Evolutionary conservation across 2,888 invertebrate genomes (phyloP), one percentile per base, ranked within the genome.

Genomic region (Drosophila nigritarsus): DNA sequence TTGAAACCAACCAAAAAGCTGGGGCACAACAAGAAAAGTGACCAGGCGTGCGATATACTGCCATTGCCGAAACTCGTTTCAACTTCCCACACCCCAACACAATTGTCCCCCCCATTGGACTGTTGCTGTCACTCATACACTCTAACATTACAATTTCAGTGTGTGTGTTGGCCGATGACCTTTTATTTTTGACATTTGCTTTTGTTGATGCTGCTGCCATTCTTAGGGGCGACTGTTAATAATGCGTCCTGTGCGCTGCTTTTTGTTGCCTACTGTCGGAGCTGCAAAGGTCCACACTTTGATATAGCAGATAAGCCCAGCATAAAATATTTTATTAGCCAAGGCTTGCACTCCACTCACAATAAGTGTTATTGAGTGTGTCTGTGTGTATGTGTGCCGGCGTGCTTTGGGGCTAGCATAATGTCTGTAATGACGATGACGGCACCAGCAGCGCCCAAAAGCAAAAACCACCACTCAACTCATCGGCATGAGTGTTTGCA

Each of bases 281-380:
- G 79, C 84, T 81, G 82, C 87, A 74, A 72, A 83, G 84, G 76
- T 83, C 77, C 82, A 70, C 73, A 67, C 75, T 85, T 85, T 87
- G 78, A 82, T 82, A 80, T 74, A 75, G 66, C 78, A 84, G 88
- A 85, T 89, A 87, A 87, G 80, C 82, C 69, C 73, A 54, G 88
- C 86, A 88, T 85, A 89, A 85, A 85, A 86, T 89, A 89, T 86
- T 86, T 86, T 89, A 89, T 86, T 89, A 89, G 83, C 80, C 74
- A 70, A 58, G 53, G 45, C 32, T 72, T 82, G 83, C 78, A 75
- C 55, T 67, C 50, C 50, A 34, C 40, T 54, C 27, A 45, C 42
- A 53, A 24, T 48, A 24, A 65, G 51, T 49, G 36, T 27, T 27
- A 32, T 40, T 29, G 6, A 40, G 40, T 24, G 51, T 56, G 56